A percentile compares a stretch with the other conserved stretches of the same genome.
These are phyloP conservation scores for Psittacara wagleri DNA, from an alignment of 2,113 vertebrate genomes.

Conservation along the genomic window DNA sequence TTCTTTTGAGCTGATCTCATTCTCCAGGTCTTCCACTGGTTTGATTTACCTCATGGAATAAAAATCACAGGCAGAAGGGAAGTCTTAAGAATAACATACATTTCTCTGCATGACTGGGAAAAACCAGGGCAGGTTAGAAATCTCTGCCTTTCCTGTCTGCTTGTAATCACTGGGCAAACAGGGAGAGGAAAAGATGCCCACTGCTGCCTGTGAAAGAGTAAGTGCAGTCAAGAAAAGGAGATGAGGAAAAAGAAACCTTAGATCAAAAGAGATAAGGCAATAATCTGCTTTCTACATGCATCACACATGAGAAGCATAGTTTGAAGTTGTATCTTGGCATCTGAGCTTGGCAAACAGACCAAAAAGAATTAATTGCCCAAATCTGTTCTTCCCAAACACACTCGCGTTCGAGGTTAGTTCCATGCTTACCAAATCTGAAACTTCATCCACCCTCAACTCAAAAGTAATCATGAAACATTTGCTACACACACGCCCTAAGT, in stretches of 20 bases:
- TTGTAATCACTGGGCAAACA: neutral
- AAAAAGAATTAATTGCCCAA: neutral
- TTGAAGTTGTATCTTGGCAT: neutral
- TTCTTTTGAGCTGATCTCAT: neutral
- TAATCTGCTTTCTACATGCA: neutral
- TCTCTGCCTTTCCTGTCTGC: neutral
- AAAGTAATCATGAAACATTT: neutral
- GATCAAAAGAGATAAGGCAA: neutral
- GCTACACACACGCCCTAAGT: neutral
- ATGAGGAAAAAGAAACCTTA: neutral
- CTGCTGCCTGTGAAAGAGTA: neutral
- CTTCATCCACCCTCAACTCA: neutral
- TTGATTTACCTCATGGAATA: neutral
- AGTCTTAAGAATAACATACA: neutral
- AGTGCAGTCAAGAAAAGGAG: neutral
- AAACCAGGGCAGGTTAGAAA: neutral
- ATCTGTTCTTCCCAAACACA: neutral
- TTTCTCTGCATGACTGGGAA: neutral
- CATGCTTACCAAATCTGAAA: neutral
- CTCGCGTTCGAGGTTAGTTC: neutral
- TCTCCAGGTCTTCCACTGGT: neutral
- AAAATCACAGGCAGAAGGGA: neutral
- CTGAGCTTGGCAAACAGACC: neutral
- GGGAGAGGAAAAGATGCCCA: neutral
- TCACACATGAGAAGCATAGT: neutral